These are phyloP conservation scores for Cercopithecus neglectus DNA, from an alignment of 2,797 vertebrate species.

Conservation along the genomic window DNA sequence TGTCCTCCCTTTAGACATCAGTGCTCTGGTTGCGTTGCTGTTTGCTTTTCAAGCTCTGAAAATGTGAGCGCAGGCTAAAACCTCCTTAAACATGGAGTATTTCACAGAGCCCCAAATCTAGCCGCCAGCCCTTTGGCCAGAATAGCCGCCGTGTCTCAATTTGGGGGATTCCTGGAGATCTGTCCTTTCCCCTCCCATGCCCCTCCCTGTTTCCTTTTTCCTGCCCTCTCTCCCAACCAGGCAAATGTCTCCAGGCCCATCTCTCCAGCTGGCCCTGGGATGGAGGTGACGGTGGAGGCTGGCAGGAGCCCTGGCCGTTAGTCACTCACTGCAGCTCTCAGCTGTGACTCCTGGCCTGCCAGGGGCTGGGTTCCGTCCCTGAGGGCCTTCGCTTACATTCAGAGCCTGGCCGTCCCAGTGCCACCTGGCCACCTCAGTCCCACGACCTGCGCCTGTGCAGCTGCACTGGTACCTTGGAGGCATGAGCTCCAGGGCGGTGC, in stretches of 20 bases:
- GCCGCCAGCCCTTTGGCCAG: neutral
- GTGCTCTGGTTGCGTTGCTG: too few species aligned
- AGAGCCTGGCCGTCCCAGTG: accelerated
- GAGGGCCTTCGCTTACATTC: neutral
- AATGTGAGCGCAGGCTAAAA: neutral
- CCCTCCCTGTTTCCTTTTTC: neutral
- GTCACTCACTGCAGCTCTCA: too few species aligned
- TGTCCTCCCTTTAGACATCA: neutral
- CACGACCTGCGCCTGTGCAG: accelerated
- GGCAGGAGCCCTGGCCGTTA: neutral
- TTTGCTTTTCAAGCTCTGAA: neutral
- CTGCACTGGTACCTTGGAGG: neutral
- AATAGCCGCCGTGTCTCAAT: neutral
- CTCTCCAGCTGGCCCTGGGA: too few species aligned
- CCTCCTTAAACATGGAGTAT: neutral
- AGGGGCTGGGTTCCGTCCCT: neutral
- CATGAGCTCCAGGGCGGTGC: accelerated
- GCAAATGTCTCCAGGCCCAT: neutral
- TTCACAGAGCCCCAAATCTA: neutral
- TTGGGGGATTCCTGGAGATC: neutral
- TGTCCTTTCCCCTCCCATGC: neutral
- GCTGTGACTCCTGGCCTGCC: neutral
- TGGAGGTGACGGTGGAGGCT: neutral
- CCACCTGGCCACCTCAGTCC: too few species aligned
- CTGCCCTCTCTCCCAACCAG: neutral